phyloP scores from a whole-genome alignment of 2,797 vertebrate genomes.

The Staurois parvus region DNA sequence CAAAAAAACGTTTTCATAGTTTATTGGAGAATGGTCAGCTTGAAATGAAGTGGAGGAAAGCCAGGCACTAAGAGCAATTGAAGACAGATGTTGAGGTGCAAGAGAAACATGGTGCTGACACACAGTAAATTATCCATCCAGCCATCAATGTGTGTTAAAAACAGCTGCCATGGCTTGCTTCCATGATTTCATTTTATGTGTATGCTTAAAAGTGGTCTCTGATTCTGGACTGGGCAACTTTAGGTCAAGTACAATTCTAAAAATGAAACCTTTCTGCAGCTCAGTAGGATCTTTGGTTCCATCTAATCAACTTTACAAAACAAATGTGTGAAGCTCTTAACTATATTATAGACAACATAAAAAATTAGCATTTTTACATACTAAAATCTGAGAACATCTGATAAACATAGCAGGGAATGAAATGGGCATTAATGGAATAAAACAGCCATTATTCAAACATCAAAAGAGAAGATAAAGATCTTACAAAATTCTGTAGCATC shows the following conservation, averaged over 20 bases:
- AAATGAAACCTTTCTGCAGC: not conserved
- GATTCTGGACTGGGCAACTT: not conserved
- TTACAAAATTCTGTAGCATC: too few relatives aligned
- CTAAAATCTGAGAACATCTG: too few relatives aligned
- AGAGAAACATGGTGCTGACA: conserved; percentile 36
- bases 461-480: too few relatives aligned
- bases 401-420: too few relatives aligned
- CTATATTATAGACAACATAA: too few relatives aligned
- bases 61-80: conserved; percentile 42
- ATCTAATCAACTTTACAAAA: not conserved
- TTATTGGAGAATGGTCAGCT: not conserved
- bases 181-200: conserved; percentile 19
- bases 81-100: conserved; percentile 52
- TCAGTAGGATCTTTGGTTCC: not conserved
- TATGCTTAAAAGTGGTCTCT: conserved; percentile 23
- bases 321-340: too few relatives aligned
- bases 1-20: conserved; percentile 13
- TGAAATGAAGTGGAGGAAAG: conserved; percentile 21
- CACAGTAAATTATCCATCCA: conserved; percentile 45
- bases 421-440: too few relatives aligned
- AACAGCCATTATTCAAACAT: too few relatives aligned
- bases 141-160: conserved; percentile 13
- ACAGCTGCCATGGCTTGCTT: conserved; percentile 50
- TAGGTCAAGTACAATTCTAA: not conserved
- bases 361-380: too few relatives aligned